Percentiles rank a stretch among this genome's conserved stretches.
Evolutionary conservation across 2,888 invertebrate genomes (phyloP).

Genomic region (Rotaria magnacalcarata): DNA sequence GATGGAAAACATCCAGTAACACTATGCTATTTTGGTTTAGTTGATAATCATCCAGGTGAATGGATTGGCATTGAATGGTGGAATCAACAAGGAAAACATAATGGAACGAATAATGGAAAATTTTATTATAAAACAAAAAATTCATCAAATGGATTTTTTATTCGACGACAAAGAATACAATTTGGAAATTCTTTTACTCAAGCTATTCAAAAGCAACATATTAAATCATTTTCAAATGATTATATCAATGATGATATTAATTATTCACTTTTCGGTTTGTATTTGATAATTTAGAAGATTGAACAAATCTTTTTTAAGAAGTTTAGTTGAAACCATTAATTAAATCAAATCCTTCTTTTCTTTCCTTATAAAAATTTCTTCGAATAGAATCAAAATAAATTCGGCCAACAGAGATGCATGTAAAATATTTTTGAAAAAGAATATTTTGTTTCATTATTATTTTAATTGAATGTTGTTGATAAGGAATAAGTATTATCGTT

Average conservation of each 20-base stretch:
- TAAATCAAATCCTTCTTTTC: too few relatives aligned
- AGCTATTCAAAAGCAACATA: neutral
- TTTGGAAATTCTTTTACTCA: neutral
- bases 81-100: neutral
- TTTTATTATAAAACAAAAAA: neutral
- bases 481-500: too few relatives aligned
- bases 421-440: too few relatives aligned
- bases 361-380: too few relatives aligned
- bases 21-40: neutral
- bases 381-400: too few relatives aligned
- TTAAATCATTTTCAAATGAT: neutral
- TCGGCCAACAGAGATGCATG: too few relatives aligned
- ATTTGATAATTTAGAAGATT: neutral
- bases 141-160: neutral
- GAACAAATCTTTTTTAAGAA: too few relatives aligned
- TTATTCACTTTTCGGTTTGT: neutral
- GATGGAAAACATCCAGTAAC: neutral
- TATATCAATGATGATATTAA: neutral
- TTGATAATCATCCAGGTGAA: neutral
- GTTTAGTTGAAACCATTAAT: too few relatives aligned
- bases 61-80: constrained; percentile 11
- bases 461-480: too few relatives aligned
- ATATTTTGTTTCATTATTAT: too few relatives aligned
- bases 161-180: neutral
- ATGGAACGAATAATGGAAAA: neutral